Base-by-base conservation (phyloP, 2,113 vertebrate genomes). In the Neodontobutis hainanensis region DNA sequence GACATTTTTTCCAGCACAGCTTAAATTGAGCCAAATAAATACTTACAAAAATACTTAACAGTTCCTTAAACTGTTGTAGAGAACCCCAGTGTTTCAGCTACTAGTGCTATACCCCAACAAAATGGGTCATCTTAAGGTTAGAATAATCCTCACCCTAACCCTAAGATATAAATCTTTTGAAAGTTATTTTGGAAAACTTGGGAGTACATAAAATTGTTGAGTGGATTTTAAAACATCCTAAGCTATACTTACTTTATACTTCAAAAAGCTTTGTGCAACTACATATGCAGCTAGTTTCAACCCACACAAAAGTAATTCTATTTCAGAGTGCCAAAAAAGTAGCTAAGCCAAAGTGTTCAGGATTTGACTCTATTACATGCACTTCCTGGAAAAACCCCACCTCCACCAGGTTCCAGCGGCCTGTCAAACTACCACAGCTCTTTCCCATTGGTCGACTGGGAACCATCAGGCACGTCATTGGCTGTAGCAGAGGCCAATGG, bases 381-480 rank as follows among this genome's bases (percentile, higher is more conserved):
- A 82, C 87, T 90, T 91, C 88, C 90, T 90, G 87, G 80, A 90
- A 88, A 83, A 69, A 68, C 66, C 45, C 87, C 78, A 71, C 87
- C 84, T 65, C 68, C 70, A 7, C 70, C 34, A 1, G 81, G 85
- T 87, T 86, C 81, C 83, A 48, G 52, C 11, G 49, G 70, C 56
- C 78, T 84, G 80, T 87, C 77, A 89, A 88, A 88, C 83, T 75
- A 86, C 70, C 53, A 65, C 61, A 53, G 56, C 52, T 15, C 60
- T 76, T 76, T 83, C 79, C 74, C 46, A 87, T 70, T 84, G 85
- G 82, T 78, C 75, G 73, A 65, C 16, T 68, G 82, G 60, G 79
- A 76, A 3, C 16, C 53, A 42, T 5, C 45, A 7, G 48, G 78
- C 50, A 38, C 66, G 63, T 78, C 12, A 80, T 75, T 71, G 87